phyloP scores from a whole-genome alignment of 2,797 vertebrate species.

The Mormyrops attenuatus region DNA sequence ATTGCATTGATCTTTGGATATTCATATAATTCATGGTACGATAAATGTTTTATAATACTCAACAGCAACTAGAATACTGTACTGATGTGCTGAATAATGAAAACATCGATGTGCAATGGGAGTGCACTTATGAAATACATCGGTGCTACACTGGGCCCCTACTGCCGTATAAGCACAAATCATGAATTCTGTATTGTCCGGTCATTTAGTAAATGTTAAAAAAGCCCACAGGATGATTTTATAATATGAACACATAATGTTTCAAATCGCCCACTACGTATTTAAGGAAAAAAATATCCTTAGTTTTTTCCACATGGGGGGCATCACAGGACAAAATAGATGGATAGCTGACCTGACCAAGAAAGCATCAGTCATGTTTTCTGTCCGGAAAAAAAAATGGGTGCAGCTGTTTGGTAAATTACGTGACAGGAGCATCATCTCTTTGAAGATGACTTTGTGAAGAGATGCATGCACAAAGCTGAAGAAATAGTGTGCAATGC shows the following conservation, averaged over 20 bases:
- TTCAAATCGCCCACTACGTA: background rate
- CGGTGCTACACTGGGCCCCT: background rate
- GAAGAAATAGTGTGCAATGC: too few relatives aligned
- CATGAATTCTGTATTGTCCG: background rate
- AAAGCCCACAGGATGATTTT: background rate
- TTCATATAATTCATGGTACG: background rate
- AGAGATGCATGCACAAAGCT: background rate
- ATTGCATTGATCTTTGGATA: background rate
- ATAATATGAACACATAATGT: background rate
- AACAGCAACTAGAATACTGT: background rate
- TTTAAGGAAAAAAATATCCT: background rate
- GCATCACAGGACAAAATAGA: background rate
- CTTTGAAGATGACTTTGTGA: background rate
- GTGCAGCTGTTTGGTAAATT: background rate
- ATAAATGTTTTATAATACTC: background rate
- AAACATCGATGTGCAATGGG: background rate
- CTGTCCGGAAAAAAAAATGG: background rate
- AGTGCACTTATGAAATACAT: background rate
- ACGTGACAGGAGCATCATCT: background rate
- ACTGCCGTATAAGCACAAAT: background rate
- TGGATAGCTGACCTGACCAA: too few relatives aligned
- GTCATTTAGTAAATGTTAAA: background rate
- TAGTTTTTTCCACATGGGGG: background rate
- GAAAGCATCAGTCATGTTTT: background rate
- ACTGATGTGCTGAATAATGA: background rate